A percentile compares a stretch with the other conserved stretches of the same genome.
phyloP scores from a whole-genome alignment of 1,140 invertebrate genomes.

The Trichoplusia ni region DNA sequence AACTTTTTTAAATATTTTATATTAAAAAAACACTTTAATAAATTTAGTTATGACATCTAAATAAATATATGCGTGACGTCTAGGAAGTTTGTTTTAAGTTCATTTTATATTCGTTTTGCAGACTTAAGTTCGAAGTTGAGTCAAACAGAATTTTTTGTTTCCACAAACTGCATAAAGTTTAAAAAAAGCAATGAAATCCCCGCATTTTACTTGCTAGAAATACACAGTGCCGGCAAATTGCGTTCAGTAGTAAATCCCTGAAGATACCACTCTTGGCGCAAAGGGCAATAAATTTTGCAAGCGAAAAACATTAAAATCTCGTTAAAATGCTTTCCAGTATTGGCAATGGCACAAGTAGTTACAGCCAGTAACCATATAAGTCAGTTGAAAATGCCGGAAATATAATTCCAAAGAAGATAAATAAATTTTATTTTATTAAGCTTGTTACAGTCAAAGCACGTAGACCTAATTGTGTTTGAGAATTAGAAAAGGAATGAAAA shows the following conservation, averaged over 20 bases:
- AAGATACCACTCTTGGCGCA: conserved; percentile 58
- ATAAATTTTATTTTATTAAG: conserved; percentile 11
- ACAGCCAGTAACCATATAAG: conserved; percentile 29
- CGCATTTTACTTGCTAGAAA: conserved; percentile 12
- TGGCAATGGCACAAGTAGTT: conserved; percentile 50
- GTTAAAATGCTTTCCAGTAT: conserved; percentile 65
- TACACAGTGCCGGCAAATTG: conserved; percentile 43
- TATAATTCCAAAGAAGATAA: conserved; percentile 7
- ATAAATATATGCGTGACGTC: no score
- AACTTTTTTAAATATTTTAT: no score
- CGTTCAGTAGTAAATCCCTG: conserved; percentile 50
- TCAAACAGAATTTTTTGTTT: background rate
- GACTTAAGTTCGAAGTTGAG: background rate
- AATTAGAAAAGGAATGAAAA: background rate
- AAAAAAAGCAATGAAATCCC: background rate
- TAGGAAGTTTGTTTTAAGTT: no score
- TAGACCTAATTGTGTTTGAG: conserved; percentile 10
- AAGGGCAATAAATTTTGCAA: conserved; percentile 65
- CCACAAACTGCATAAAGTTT: background rate
- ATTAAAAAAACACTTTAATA: no score
- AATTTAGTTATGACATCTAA: no score
- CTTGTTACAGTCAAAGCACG: conserved; percentile 1
- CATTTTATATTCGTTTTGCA: background rate
- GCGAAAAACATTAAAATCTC: conserved; percentile 72
- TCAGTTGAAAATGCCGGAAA: conserved; percentile 15